Base-by-base conservation (phyloP, 2,888 invertebrate genomes). In the Capitulum mitella region DNA sequence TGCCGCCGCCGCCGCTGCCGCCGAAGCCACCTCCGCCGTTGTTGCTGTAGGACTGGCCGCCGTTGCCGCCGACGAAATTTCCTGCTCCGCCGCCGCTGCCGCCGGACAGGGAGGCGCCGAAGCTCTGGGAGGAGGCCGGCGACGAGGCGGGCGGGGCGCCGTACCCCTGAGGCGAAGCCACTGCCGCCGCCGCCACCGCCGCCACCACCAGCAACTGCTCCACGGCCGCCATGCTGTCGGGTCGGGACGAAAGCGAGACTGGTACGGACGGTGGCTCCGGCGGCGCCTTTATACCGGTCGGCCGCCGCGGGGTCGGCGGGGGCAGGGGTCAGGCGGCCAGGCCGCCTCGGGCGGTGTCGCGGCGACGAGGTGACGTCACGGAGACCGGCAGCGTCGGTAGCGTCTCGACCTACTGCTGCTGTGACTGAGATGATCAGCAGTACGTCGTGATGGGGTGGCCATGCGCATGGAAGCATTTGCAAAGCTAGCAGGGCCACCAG, bases 131-230 rank as follows among this genome's bases (percentile, higher is more conserved):
- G n/a, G n/a, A n/a, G 12, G n/a, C 12, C n/a, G n/a, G n/a, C 10
- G 58, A 58, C 10, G 58, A 58, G 58, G n/a, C n/a, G n/a, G 58
- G 58, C 58, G 58, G 58, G 29, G 58, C 58, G n/a, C 58, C 58
- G 58, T 58, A 58, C 6, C 43, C 12, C 29, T 58, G 58, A 10
- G 58, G 58, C n/a, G 58, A 58, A 0, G n/a, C 3, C 10, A 5
- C 26, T 29, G 58, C 58, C 1, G 58, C 26, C 58, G 29, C 58
- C 58, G 29, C 58, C 58, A 29, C 58, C 6, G 58, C 58, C 58
- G 58, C 58, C 58, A n/a, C 58, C n/a, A 58, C n/a, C 58, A 58
- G 6, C n/a, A 58, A 29, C 29, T n/a, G 58, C 8, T 12, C 1
- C n/a, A 26, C 26, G 12, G n/a, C 58, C 10, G 58, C 8, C 58